Evolutionary conservation across 2,113 vertebrate genomes (phyloP).

Genomic region (Mesitornis unicolor): DNA sequence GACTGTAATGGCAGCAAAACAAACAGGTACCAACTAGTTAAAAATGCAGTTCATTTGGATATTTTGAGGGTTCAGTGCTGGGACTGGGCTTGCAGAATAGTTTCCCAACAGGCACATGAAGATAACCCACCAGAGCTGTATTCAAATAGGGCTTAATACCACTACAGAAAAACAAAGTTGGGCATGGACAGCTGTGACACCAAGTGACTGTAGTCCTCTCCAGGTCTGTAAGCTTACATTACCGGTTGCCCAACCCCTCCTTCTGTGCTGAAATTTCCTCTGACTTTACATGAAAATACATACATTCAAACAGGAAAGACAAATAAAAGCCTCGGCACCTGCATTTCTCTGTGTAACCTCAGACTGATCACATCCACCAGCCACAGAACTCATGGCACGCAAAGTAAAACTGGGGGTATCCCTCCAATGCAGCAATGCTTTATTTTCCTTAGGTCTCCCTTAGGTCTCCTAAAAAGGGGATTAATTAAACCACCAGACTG

Average conservation of each 20-base stretch:
- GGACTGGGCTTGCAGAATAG: background rate
- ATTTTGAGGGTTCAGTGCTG: background rate
- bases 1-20: background rate
- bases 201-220: background rate
- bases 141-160: background rate
- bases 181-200: background rate
- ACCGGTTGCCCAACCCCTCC: background rate
- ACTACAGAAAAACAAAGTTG: background rate
- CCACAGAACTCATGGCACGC: fast-evolving
- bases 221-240: background rate
- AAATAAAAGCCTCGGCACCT: background rate
- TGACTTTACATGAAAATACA: background rate
- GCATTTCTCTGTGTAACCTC: background rate
- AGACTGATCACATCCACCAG: background rate
- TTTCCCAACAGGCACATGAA: background rate
- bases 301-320: background rate
- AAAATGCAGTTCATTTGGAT: background rate
- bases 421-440: background rate
- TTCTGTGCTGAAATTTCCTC: background rate
- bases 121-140: background rate
- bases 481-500: background rate
- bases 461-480: no score
- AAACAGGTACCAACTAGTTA: background rate
- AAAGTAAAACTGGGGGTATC: background rate
- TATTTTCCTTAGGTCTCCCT: background rate